Evolutionary conservation across 2,888 invertebrate species (phyloP).

Genomic region (Clanis bilineata): DNA sequence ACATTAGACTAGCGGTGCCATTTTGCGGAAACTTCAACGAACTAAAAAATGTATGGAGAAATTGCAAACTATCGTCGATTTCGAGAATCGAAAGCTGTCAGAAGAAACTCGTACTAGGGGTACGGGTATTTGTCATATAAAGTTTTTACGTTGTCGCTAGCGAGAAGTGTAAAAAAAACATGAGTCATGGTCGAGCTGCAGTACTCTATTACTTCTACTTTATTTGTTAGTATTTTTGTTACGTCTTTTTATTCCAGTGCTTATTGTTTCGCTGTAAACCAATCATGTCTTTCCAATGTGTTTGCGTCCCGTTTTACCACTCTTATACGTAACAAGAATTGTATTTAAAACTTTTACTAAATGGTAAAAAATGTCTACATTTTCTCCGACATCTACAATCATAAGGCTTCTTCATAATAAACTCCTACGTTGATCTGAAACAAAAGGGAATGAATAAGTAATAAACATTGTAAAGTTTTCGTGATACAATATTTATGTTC

Average conservation of each 20-base stretch:
- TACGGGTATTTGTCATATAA: no score
- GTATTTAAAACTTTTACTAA: slow-evolving; percentile 63
- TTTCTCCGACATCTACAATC: slow-evolving; percentile 69
- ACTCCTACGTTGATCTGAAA: slow-evolving; percentile 81
- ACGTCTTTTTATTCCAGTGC: neutral
- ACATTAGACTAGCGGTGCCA: no score
- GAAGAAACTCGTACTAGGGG: no score
- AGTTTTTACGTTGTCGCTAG: no score
- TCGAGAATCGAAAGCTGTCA: no score
- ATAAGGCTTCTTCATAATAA: slow-evolving; percentile 82
- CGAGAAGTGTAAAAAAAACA: no score
- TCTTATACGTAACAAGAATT: slow-evolving; percentile 60
- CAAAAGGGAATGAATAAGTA: slow-evolving; percentile 27
- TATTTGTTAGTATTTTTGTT: neutral
- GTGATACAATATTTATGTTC: neutral
- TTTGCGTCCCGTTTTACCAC: slow-evolving; percentile 69
- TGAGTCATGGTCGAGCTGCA: no score
- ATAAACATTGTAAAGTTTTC: neutral
- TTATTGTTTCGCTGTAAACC: neutral
- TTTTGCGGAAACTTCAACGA: no score
- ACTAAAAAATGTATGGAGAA: no score
- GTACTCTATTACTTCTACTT: neutral
- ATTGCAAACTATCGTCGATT: no score
- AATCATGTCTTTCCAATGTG: neutral
- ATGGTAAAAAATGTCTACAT: slow-evolving; percentile 76